Evolutionary conservation across 2,797 vertebrate genomes (phyloP).

Genomic region (Paramormyrops hopkinsi): DNA sequence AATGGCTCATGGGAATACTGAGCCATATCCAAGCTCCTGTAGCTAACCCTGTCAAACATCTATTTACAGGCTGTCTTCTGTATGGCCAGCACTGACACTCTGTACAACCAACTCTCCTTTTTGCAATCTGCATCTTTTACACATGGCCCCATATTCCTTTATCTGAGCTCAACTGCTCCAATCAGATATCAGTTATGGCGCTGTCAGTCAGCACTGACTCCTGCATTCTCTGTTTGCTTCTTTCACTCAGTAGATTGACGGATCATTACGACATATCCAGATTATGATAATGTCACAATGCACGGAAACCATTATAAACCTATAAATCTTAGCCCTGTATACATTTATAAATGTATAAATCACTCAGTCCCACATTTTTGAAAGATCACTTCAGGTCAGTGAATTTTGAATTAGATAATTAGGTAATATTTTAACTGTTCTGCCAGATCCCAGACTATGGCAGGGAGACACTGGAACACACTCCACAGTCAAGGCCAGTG

Average conservation of each 20-base stretch:
- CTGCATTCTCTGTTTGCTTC: neutral
- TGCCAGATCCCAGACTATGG: neutral
- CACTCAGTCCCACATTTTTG: neutral
- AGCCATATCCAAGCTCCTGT: neutral
- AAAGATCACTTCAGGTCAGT: neutral
- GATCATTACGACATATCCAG: neutral
- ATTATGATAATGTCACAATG: neutral
- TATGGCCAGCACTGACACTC: neutral
- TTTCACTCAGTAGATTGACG: neutral
- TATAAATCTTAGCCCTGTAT: neutral
- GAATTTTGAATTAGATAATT: neutral
- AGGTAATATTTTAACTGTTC: neutral
- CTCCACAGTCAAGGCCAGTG: neutral
- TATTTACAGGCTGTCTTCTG: neutral
- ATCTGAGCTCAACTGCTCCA: constrained; percentile 12
- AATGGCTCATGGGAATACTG: neutral
- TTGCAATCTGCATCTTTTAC: neutral
- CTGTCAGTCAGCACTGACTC: neutral
- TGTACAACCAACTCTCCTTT: neutral
- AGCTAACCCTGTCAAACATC: neutral
- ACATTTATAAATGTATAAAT: constrained; percentile 4
- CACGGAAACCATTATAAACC: neutral
- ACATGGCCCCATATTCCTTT: neutral
- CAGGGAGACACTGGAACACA: neutral
- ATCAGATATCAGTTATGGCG: neutral